Conservation (phyloP, 1,140 invertebrate species). For the Pseudomyrmex dendroicus region DNA sequence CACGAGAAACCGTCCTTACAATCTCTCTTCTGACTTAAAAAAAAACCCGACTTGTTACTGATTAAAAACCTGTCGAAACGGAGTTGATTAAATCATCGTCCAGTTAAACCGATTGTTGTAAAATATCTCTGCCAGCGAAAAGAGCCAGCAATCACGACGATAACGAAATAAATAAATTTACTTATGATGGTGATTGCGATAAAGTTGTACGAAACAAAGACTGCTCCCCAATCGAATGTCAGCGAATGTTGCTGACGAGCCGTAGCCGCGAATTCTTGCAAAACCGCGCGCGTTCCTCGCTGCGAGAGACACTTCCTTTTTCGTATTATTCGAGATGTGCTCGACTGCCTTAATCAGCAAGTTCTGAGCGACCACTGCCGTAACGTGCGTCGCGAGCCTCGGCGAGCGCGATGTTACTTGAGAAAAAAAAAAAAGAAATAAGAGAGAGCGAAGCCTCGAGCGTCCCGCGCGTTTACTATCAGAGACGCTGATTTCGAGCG, state of each 20-base stretch:
- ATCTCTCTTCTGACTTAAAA: no score
- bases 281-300: neutral
- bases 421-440: constrained; percentile 38
- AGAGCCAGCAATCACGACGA: neutral
- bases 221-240: constrained; percentile 39
- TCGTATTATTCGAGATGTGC: constrained; percentile 67
- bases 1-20: neutral
- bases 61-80: neutral
- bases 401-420: constrained; percentile 36
- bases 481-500: neutral
- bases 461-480: neutral
- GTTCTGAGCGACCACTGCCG: constrained; percentile 80
- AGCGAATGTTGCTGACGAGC: constrained; percentile 21
- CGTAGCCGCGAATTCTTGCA: neutral
- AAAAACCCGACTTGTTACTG: no score
- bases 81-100: constrained; percentile 1
- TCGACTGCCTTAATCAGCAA: constrained; percentile 78
- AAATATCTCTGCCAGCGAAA: neutral
- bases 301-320: constrained; percentile 33
- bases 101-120: neutral
- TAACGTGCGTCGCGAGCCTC: constrained; percentile 54
- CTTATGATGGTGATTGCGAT: neutral
- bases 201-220: constrained; percentile 24
- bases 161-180: neutral
- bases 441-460: constrained; percentile 9